Evolutionary conservation across 2,888 invertebrate species (phyloP).

Genomic region (Pocota personata): DNA sequence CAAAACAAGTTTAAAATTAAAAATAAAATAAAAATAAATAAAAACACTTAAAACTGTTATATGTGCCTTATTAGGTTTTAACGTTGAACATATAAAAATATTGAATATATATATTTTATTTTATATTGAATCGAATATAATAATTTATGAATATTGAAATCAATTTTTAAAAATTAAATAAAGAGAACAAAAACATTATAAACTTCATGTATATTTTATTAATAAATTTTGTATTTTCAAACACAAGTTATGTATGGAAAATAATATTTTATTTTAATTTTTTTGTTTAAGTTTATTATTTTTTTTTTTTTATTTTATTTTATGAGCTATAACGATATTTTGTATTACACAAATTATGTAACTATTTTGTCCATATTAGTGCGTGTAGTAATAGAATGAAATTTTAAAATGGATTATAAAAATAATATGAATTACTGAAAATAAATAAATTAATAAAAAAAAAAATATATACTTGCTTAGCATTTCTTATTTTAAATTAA

Average conservation of each 20-base stretch:
- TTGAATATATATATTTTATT: constrained; percentile 50
- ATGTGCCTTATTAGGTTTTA: constrained; percentile 82
- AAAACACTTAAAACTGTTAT: constrained; percentile 68
- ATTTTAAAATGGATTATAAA: constrained; percentile 51
- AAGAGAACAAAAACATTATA: background rate
- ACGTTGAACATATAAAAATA: constrained; percentile 58
- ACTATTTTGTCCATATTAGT: constrained; percentile 67
- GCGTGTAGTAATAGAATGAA: constrained; percentile 48
- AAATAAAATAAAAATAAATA: background rate
- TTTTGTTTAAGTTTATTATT: constrained; percentile 45
- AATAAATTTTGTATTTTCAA: constrained; percentile 13
- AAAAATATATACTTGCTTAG: background rate
- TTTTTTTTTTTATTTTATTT: constrained; percentile 18
- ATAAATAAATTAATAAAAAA: constrained; percentile 61
- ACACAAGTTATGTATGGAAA: background rate
- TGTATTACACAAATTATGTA: constrained; percentile 46
- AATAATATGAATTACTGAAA: constrained; percentile 52
- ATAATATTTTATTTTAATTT: constrained; percentile 22
- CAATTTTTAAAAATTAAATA: background rate
- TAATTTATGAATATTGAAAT: constrained; percentile 31
- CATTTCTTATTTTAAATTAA: background rate
- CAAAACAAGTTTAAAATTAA: background rate
- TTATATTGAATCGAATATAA: constrained; percentile 38
- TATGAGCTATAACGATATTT: constrained; percentile 33
- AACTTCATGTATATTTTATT: constrained; percentile 45